Conservation (phyloP, 1,140 invertebrate genomes). For the Medauroidea extradentata region DNA sequence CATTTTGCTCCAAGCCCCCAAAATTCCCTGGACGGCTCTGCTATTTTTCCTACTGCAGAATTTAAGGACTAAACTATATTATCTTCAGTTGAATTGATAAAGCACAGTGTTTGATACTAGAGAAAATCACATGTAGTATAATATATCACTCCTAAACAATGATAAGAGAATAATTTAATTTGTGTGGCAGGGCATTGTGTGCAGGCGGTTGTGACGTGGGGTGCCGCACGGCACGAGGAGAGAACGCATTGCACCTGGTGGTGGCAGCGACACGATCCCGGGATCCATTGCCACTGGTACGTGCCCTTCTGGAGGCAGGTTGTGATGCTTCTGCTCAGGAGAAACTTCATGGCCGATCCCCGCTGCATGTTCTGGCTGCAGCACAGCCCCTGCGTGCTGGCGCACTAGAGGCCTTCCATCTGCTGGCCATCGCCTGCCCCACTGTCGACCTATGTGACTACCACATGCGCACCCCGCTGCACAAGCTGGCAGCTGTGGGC, state of each 20-base stretch:
- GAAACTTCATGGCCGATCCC: slow-evolving; percentile 41
- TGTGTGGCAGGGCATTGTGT: slow-evolving; percentile 32
- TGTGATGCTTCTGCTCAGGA: slow-evolving; percentile 43
- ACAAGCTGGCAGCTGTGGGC: slow-evolving; percentile 38
- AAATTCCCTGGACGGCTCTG: too few relatives aligned
- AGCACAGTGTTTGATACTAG: too few relatives aligned
- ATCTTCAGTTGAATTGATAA: too few relatives aligned
- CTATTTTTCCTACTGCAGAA: too few relatives aligned
- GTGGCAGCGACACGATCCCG: slow-evolving; percentile 35
- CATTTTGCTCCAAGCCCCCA: too few relatives aligned
- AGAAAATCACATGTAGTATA: too few relatives aligned
- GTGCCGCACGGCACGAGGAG: slow-evolving; percentile 40
- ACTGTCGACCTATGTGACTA: slow-evolving; percentile 42
- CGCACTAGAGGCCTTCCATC: slow-evolving; percentile 34
- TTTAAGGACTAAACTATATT: too few relatives aligned
- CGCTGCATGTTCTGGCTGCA: slow-evolving; percentile 40
- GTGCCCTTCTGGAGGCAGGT: slow-evolving; percentile 37
- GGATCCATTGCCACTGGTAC: slow-evolving; percentile 36
- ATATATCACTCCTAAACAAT: too few relatives aligned
- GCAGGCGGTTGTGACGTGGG: slow-evolving; percentile 42
- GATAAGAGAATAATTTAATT: too few relatives aligned
- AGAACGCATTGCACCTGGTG: slow-evolving; percentile 43
- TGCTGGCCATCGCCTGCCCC: slow-evolving; percentile 35
- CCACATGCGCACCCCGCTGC: slow-evolving; percentile 39
- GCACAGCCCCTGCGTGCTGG: slow-evolving; percentile 24